Percentiles rank a stretch among this genome's conserved stretches.
Evolutionary conservation across 1,140 invertebrate genomes (phyloP).

Genomic region (Idris sp.): DNA sequence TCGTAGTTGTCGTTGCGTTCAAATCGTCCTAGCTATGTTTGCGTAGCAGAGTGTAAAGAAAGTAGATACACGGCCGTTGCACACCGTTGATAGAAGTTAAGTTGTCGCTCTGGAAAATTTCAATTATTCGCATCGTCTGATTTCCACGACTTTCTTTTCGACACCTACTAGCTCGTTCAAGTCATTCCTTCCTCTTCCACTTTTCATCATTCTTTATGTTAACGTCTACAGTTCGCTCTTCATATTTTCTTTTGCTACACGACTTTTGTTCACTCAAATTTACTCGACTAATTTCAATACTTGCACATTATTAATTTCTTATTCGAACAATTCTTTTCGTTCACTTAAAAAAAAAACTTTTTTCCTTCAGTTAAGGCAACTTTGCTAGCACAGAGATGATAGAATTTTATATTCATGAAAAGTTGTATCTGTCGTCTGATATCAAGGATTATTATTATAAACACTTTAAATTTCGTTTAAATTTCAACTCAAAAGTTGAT

Average conservation of each 20-base stretch:
- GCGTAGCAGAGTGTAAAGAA: constrained; percentile 67
- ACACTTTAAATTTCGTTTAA: too few species aligned
- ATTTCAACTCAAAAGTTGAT: too few species aligned
- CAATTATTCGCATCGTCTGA: constrained; percentile 73
- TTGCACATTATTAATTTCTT: constrained; percentile 8
- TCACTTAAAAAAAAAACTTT: too few species aligned
- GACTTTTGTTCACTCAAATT: constrained; percentile 46
- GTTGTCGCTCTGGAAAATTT: constrained; percentile 71
- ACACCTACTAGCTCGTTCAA: constrained; percentile 42
- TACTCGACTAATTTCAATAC: constrained; percentile 66
- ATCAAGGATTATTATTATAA: too few species aligned
- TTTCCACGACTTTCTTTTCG: constrained; percentile 61
- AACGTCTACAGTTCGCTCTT: constrained; percentile 42
- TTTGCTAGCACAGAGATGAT: too few species aligned
- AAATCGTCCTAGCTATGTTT: constrained; percentile 64
- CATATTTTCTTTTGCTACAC: constrained; percentile 55
- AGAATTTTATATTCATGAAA: too few species aligned
- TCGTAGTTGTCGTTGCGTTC: constrained; percentile 44
- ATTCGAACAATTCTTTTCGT: background rate
- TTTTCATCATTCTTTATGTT: constrained; percentile 49
- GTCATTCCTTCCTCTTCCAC: constrained; percentile 52
- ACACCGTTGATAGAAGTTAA: constrained; percentile 63
- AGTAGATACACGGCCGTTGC: constrained; percentile 61
- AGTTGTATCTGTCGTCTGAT: too few species aligned
- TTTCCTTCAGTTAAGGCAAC: too few species aligned